phyloP scores from a whole-genome alignment of 2,888 invertebrate genomes.

The Dexiosoma caninum region DNA sequence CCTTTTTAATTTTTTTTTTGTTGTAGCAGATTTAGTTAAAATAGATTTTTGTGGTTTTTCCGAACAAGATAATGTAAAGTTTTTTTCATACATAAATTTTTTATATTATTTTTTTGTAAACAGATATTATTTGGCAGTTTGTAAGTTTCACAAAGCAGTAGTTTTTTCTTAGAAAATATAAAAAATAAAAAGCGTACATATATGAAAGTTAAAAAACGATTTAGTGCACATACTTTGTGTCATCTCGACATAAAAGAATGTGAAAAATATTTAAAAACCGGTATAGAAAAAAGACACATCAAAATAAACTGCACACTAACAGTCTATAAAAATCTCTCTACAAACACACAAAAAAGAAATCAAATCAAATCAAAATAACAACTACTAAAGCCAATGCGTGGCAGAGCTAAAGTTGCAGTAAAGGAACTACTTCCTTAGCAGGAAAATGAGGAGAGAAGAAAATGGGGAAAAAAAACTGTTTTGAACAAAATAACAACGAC shows the following conservation, averaged over 20 bases:
- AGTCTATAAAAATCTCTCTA: not conserved
- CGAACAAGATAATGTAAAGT: not conserved
- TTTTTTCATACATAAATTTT: not conserved
- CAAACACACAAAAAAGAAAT: not conserved
- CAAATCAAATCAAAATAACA: not conserved
- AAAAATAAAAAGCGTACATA: not conserved
- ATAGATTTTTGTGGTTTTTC: constrained; percentile 32
- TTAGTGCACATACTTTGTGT: not conserved
- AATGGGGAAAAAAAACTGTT: not conserved
- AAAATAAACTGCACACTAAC: not conserved
- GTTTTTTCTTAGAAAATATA: not conserved
- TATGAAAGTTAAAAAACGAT: no score
- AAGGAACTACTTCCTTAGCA: not conserved
- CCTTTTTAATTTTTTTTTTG: no score
- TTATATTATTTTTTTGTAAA: not conserved
- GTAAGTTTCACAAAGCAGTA: constrained; percentile 3
- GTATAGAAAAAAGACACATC: not conserved
- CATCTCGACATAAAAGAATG: not conserved
- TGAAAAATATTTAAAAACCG: not conserved
- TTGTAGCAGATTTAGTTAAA: constrained; percentile 6
- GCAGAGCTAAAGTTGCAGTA: not conserved
- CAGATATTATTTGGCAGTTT: not conserved
- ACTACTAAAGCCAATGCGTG: not conserved
- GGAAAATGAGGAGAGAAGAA: not conserved
- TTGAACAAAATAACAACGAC: constrained; percentile 1